A percentile compares a stretch with the other conserved stretches of the same genome.
Conservation (phyloP, 2,888 invertebrate species). For the Halictus quadricinctus region DNA sequence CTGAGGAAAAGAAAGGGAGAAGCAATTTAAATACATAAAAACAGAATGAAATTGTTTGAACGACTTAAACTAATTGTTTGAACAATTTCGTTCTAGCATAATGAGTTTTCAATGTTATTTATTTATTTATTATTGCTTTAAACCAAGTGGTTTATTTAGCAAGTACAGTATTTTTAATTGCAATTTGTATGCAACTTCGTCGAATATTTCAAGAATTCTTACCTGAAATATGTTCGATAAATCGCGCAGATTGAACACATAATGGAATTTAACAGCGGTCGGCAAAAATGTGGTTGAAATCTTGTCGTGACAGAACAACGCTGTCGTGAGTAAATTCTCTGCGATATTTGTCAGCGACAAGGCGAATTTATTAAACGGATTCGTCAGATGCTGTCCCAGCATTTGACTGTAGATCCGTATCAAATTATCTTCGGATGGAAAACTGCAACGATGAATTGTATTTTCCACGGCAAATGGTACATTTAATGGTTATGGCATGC, state of each 20-base stretch:
- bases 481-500: not conserved
- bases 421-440: slow-evolving; percentile 92
- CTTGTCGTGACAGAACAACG: slow-evolving; percentile 90
- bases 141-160: no score
- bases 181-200: not conserved
- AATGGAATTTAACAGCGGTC: slow-evolving; percentile 97
- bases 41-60: no score
- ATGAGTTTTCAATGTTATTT: no score
- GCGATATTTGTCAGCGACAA: slow-evolving; percentile 85
- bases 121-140: no score
- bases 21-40: no score
- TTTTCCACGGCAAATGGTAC: not conserved
- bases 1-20: not conserved
- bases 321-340: slow-evolving; percentile 87
- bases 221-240: slow-evolving; percentile 97
- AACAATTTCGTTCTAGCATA: no score
- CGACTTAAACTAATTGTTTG: no score
- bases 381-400: slow-evolving; percentile 88
- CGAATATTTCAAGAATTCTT: slow-evolving; percentile 57
- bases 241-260: slow-evolving; percentile 95
- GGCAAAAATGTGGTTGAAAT: slow-evolving; percentile 92
- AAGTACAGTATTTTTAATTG: no score
- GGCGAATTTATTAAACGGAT: slow-evolving; percentile 87
- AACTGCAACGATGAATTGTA: slow-evolving; percentile 83
- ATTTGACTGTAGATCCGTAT: slow-evolving; percentile 93